Evolutionary conservation across 2,113 vertebrate species (phyloP).

Genomic region (Butorides virescens): DNA sequence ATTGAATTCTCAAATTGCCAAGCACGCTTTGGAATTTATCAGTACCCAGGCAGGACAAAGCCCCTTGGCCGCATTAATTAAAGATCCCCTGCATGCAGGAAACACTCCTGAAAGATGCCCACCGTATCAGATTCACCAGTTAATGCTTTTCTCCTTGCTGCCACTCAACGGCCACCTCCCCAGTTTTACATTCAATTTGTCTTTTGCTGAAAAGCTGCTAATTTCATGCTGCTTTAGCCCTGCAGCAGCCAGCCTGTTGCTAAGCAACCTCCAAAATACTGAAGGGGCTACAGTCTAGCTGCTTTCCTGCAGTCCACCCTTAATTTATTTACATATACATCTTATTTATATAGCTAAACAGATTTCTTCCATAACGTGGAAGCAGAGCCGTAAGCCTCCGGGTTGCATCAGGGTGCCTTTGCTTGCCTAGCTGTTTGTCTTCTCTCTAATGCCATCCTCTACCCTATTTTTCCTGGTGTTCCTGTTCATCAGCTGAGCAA

Average conservation of each 20-base stretch:
- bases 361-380: neutral
- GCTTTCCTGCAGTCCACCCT: neutral
- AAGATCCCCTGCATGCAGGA: neutral
- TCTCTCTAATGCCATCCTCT: neutral
- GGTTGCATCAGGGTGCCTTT: neutral
- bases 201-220: slow-evolving; percentile 36
- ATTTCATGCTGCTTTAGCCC: slow-evolving; percentile 39
- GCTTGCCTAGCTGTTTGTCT: neutral
- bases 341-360: neutral
- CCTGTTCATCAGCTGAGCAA: neutral
- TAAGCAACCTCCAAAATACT: slow-evolving; percentile 61
- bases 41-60: neutral
- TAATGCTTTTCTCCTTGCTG: neutral
- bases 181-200: slow-evolving; percentile 30
- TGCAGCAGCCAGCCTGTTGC: slow-evolving; percentile 44
- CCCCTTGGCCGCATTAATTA: neutral
- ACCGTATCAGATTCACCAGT: neutral
- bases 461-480: neutral
- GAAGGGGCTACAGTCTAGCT: neutral
- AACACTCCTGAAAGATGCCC: neutral
- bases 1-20: neutral
- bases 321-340: neutral
- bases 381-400: neutral
- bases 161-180: neutral
- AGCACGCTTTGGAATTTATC: neutral